Conservation (phyloP, 2,113 vertebrate species). For the Trinectes maculatus region DNA sequence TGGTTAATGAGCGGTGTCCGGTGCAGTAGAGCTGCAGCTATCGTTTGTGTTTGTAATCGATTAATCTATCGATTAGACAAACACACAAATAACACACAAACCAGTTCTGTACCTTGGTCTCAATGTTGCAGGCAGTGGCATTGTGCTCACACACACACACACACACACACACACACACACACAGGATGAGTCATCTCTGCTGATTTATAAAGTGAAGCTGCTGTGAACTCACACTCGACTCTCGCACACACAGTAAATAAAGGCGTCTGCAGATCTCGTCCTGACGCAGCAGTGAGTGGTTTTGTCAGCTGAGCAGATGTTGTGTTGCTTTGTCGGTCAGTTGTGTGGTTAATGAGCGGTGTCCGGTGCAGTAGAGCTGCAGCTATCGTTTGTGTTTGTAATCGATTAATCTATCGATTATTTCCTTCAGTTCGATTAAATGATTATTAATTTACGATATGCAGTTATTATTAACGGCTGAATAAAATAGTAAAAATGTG, state of each 20-base stretch:
- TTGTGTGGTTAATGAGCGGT: background rate
- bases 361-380: too few relatives aligned
- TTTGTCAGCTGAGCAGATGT: background rate
- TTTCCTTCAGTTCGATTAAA: too few relatives aligned
- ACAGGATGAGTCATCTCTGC: constrained; percentile 53
- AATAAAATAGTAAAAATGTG: too few relatives aligned
- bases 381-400: too few relatives aligned
- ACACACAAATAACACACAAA: background rate
- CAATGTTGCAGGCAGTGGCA: background rate
- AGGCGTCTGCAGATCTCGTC: too few relatives aligned
- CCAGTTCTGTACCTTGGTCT: background rate
- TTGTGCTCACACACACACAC: background rate
- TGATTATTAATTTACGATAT: too few relatives aligned
- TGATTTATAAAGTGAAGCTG: constrained; percentile 44
- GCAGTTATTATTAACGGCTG: too few relatives aligned
- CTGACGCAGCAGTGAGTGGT: too few relatives aligned
- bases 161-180: constrained; percentile 26
- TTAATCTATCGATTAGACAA: too few relatives aligned
- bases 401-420: too few relatives aligned
- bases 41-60: too few relatives aligned
- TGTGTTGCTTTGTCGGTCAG: background rate
- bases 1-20: constrained; percentile 30
- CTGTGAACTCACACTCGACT: constrained; percentile 20
- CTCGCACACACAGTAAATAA: constrained; percentile 38
- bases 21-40: background rate